phyloP scores from a whole-genome alignment of 2,797 vertebrate genomes.

The Anabacerthia variegaticeps region DNA sequence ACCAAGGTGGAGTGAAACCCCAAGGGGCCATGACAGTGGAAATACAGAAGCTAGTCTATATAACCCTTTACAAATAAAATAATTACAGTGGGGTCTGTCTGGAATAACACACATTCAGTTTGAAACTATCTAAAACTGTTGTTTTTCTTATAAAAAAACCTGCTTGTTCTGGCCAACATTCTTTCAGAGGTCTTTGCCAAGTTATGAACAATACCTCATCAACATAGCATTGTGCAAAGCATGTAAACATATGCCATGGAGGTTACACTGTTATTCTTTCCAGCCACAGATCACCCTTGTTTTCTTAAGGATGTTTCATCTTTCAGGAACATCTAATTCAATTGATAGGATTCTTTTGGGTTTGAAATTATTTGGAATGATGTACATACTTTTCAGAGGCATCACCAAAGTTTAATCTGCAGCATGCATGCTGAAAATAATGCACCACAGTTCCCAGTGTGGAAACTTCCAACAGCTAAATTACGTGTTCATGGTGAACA shows the following conservation, averaged over 20 bases:
- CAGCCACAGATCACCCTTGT: background rate
- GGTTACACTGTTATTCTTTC: background rate
- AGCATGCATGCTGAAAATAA: background rate
- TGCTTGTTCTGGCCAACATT: background rate
- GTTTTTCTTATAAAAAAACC: background rate
- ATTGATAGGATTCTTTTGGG: background rate
- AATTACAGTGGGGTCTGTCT: background rate
- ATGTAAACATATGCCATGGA: constrained; percentile 13
- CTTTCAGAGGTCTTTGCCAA: constrained; percentile 3
- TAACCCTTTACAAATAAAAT: background rate
- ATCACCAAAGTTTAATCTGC: background rate
- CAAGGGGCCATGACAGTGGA: background rate
- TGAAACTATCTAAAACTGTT: background rate
- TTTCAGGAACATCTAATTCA: constrained; percentile 20
- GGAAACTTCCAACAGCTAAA: background rate
- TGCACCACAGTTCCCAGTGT: background rate
- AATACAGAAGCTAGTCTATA: background rate
- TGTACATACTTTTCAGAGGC: background rate
- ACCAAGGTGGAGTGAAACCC: background rate
- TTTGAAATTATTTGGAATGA: background rate
- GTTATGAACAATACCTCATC: constrained; percentile 28
- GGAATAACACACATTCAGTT: background rate
- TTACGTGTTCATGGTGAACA: background rate
- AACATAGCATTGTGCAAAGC: background rate
- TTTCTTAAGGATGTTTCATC: background rate